phyloP scores from a whole-genome alignment of 2,797 vertebrate species.

The Sphaeramia orbicularis region DNA sequence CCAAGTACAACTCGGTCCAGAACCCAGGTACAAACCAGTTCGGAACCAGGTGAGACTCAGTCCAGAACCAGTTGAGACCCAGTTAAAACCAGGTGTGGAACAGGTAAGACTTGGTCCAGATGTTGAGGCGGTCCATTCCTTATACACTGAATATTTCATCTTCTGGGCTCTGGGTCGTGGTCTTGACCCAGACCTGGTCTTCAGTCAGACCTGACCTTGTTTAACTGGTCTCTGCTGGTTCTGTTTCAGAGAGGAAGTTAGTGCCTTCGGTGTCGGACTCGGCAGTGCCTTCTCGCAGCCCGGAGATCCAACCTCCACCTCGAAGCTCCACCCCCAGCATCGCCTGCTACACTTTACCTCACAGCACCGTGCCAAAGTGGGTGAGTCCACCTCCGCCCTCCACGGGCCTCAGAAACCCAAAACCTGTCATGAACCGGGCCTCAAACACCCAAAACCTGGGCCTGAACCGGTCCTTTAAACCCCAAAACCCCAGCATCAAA shows the following conservation, averaged over 20 bases:
- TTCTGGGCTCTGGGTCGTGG: too few relatives aligned
- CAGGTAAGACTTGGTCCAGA: too few relatives aligned
- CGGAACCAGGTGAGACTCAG: too few relatives aligned
- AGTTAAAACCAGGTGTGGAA: too few relatives aligned
- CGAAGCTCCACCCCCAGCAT: constrained; percentile 85
- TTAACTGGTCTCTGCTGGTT: neutral
- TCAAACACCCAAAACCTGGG: too few relatives aligned
- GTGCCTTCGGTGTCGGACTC: constrained; percentile 92
- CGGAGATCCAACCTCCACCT: constrained; percentile 84
- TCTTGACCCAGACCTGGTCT: too few relatives aligned
- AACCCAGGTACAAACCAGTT: constrained; percentile 88
- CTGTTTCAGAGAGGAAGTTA: constrained; percentile 90
- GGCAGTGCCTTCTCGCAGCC: constrained; percentile 89
- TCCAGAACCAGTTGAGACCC: too few relatives aligned
- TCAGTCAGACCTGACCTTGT: neutral
- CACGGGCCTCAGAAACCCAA: neutral
- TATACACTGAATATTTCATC: too few relatives aligned
- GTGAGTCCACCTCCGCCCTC: constrained; percentile 80
- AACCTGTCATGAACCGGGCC: neutral
- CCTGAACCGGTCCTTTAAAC: neutral
- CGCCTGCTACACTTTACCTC: constrained; percentile 64
- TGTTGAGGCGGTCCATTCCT: too few relatives aligned
- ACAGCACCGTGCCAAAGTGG: constrained; percentile 83
- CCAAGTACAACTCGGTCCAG: constrained; percentile 86
- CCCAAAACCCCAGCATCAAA: neutral